Percentiles rank a stretch among this genome's conserved stretches.
Conservation (phyloP, 2,888 invertebrate genomes). For the Lasioglossum malachurum region DNA sequence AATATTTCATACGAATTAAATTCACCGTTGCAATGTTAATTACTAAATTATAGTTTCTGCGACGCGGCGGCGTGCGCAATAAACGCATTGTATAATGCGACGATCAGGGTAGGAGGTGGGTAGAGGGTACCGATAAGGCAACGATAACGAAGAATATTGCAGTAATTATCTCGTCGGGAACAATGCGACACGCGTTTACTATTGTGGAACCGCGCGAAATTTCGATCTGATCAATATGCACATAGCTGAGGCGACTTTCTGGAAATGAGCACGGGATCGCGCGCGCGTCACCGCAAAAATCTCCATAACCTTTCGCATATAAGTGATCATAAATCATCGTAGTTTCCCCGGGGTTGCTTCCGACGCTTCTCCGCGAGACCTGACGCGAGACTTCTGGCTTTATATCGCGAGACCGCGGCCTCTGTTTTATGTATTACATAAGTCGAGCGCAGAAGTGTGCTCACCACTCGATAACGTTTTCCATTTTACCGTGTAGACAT, state of each 20-base stretch:
- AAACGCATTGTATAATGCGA: slow-evolving; percentile 26
- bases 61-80: not conserved
- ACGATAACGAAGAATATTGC: slow-evolving; percentile 12
- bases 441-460: slow-evolving; percentile 19
- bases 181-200: not conserved
- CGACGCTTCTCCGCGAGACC: slow-evolving; percentile 20
- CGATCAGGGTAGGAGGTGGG: not conserved
- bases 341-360: not conserved
- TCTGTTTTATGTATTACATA: slow-evolving; percentile 54
- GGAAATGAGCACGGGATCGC: slow-evolving; percentile 20
- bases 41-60: not conserved
- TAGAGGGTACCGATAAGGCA: not conserved
- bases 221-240: slow-evolving; percentile 40
- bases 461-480: slow-evolving; percentile 37
- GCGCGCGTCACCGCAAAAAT: slow-evolving; percentile 43
- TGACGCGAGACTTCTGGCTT: slow-evolving; percentile 55
- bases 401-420: slow-evolving; percentile 38
- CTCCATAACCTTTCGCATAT: slow-evolving; percentile 46
- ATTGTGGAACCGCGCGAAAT: slow-evolving; percentile 5
- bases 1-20: slow-evolving; percentile 26
- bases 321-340: slow-evolving; percentile 56
- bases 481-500: slow-evolving; percentile 1
- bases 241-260: slow-evolving; percentile 34
- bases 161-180: slow-evolving; percentile 25
- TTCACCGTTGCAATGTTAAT: not conserved